Base-by-base conservation (phyloP, 2,888 invertebrate species). In the Acronicta psi region DNA sequence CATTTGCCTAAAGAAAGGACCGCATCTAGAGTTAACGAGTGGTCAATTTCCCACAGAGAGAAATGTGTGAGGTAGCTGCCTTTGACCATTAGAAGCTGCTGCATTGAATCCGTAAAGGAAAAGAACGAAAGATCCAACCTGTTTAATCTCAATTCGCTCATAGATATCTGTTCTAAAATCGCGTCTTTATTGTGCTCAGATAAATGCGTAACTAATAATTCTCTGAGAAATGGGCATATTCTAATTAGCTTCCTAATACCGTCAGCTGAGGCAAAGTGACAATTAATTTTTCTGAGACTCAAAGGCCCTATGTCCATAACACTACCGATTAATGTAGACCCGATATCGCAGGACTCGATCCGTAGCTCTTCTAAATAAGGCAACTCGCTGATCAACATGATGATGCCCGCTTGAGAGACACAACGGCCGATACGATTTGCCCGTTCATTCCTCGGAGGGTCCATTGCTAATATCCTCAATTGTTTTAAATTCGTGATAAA, bases 341-440 rank as follows among this genome's bases (percentile, higher is more conserved):
- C 94, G 47, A 94, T 90, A 77, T 94, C 94, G 75, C 94, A 94
- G 37, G 94, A 94, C 75, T 94, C 94, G 47, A 94, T 93, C 49
- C 86, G 80, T 31, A 94, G 75, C 49, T 94, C 94, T 77, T 94
- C 92, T 66, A 94, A 82, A 63, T 84, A 83, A 4, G 93, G 94
- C 36, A 94, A 86, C 59, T 86, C 84, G 29, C 85, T 85, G 52
- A 94, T 84, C 25, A 94, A 71, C 85, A 84, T 87, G 45, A 93
- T 89, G 41, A 94, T 92, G 8, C 94, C 94, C 6, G 86, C 75
- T 81, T 93, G 94, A 2, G 94, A 91, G 16, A 94, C 92, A 61
- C 93, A 94, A 11, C 91, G 85, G 42, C 94, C 93, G 25, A 92
- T 87, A 50, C 91, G 87, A 70, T 85, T 89, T 1, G 90, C 86